phyloP scores from a whole-genome alignment of 1,140 invertebrate genomes.

The Brachionus paranguensis region DNA sequence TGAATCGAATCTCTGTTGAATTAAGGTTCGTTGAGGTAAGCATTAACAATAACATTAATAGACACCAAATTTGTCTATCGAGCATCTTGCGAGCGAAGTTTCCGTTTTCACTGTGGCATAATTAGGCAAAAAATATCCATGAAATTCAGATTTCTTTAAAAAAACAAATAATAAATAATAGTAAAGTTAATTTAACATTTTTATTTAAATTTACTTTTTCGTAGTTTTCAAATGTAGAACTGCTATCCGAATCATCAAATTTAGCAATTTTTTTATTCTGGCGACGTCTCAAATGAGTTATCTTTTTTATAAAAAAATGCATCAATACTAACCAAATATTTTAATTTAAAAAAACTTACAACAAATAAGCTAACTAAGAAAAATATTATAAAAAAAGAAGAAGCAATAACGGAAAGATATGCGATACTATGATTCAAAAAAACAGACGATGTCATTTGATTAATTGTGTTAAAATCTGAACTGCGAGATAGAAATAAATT shows the following conservation, averaged over 20 bases:
- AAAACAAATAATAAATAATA: neutral
- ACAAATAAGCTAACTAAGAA: neutral
- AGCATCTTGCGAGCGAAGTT: neutral
- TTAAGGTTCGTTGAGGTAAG: neutral
- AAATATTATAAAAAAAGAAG: conserved; percentile 27
- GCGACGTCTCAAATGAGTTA: neutral
- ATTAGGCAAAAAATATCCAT: conserved; percentile 33
- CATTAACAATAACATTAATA: neutral
- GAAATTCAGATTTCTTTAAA: neutral
- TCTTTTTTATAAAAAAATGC: neutral
- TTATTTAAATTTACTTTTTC: neutral
- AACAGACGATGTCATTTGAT: conserved; percentile 4
- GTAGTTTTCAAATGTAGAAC: neutral
- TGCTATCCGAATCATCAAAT: conserved; percentile 6
- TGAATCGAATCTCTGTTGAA: neutral
- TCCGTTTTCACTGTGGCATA: conserved; percentile 14
- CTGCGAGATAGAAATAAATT: conserved; percentile 16
- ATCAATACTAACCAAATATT: neutral
- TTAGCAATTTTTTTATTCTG: conserved; percentile 3
- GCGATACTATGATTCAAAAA: conserved; percentile 25
- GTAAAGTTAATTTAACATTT: neutral
- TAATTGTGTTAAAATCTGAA: conserved; percentile 8
- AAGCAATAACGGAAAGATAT: conserved; percentile 1
- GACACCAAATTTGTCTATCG: neutral
- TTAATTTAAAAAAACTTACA: conserved; percentile 2